A percentile compares a stretch with the other conserved stretches of the same genome.
These are phyloP conservation scores for Tragelaphus oryx DNA, from an alignment of 2,797 vertebrate genomes.

Conservation along the genomic window DNA sequence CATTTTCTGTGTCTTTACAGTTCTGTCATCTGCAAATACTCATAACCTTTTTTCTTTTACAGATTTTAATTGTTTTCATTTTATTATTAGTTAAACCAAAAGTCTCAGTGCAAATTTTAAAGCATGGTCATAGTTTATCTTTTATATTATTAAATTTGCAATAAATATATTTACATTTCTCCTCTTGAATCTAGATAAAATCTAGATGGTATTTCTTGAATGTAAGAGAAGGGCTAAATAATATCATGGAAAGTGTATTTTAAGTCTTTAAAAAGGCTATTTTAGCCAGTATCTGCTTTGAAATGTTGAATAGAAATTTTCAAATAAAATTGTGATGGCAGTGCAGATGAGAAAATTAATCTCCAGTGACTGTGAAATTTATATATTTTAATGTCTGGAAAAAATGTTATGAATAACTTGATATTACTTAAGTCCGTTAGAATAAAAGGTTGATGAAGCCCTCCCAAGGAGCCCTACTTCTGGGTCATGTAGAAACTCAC, in stretches of 20 bases:
- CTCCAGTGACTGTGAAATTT: not conserved
- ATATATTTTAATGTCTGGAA: not conserved
- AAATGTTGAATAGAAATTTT: not conserved
- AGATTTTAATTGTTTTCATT: conserved; percentile 34
- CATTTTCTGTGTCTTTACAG: not conserved
- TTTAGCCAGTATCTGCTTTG: not conserved
- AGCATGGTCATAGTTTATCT: not conserved
- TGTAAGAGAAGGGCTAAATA: not conserved
- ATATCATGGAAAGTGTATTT: not conserved
- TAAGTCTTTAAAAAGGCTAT: not conserved
- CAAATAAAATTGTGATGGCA: not conserved
- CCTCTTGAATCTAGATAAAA: not conserved
- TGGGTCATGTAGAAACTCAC: not conserved
- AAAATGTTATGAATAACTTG: not conserved
- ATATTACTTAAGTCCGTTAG: not conserved
- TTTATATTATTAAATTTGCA: conserved; percentile 15
- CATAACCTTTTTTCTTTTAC: conserved; percentile 11
- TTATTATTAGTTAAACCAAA: not conserved
- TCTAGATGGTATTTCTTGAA: not conserved
- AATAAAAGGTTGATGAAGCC: not conserved
- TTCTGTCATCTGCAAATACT: not conserved
- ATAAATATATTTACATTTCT: not conserved
- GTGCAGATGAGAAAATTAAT: not conserved
- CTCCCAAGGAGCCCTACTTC: not conserved
- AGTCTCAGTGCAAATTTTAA: conserved; percentile 47